Base-by-base conservation (phyloP, 2,797 vertebrate species). In the Crypturellus tataupa region DNA sequence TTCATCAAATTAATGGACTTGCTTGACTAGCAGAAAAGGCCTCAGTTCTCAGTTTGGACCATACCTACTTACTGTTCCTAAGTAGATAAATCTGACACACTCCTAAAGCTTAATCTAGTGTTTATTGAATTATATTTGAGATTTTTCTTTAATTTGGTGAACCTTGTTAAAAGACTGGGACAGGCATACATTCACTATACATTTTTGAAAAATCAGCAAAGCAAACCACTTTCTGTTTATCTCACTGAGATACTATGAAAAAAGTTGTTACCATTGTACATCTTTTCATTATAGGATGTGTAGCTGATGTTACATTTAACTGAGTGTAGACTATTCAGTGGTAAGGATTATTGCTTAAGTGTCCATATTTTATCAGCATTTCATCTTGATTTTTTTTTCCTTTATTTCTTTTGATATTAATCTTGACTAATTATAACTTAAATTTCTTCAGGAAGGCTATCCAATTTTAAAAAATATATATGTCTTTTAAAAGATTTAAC, bases 271-370 rank as follows among this genome's bases (percentile, higher is more conserved):
- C 14, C 11, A 40, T 65, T 59, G 9, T 65, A 80, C 6, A 65
- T 4, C 20, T 84, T 58, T 89, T 72, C 31, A 55, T 77, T 71
- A 42, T 53, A 68, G 33, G 14, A 24, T 62, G 9, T 63, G 39
- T 58, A 89, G 68, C 33, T 79, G 42, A 59, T 46, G 3, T 67
- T 65, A 55, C 7, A 39, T 58, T 84, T 91, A 62, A 83, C 82
- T 85, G 58, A 21, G 18, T 49, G 33, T 53, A 3, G 8, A 65
- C 39, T 10, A 55, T 75, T 79, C 33, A 71, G 7, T 64, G 29
- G 12, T 31, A 77, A 95, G 64, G 42, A 91, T 94, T 93, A 72
- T 24, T 77, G 24, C 13, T 88, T 85, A 87, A 96, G 92, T 91
- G 51, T 85, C 62, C 92, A 29, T 67, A 47, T 86, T 87, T 72